These are phyloP conservation scores for Panagrolaimus sp. DNA, from an alignment of 1,140 invertebrate genomes.

Conservation along the genomic window DNA sequence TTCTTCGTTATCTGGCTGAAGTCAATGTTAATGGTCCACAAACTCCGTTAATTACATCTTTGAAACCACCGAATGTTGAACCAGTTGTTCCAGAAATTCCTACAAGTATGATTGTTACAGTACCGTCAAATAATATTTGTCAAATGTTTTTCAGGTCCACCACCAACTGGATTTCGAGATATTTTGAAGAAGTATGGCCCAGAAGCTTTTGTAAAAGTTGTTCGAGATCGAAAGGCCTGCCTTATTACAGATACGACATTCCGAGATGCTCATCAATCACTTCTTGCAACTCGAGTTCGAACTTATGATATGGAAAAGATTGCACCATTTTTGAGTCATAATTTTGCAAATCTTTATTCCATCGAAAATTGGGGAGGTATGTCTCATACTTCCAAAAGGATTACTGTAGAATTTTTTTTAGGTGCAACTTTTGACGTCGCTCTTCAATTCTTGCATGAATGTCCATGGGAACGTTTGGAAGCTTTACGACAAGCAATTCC, in stretches of 20 bases:
- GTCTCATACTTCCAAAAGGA: conserved; percentile 6
- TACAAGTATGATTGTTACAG: not conserved
- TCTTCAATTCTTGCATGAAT: conserved; percentile 90
- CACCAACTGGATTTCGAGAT: conserved; percentile 77
- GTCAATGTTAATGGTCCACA: conserved; percentile 90
- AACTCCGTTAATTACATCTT: conserved; percentile 80
- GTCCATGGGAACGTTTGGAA: conserved; percentile 90
- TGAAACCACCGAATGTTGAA: conserved; percentile 78
- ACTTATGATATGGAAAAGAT: conserved; percentile 84
- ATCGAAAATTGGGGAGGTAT: conserved; percentile 89
- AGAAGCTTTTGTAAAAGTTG: conserved; percentile 85
- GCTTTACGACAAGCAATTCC: conserved; percentile 84
- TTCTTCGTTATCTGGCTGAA: conserved; percentile 83
- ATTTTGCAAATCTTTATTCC: conserved; percentile 75
- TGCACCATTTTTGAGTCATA: conserved; percentile 86
- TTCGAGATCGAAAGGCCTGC: conserved; percentile 77
- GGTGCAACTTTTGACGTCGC: conserved; percentile 97
- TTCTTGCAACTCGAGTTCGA: conserved; percentile 85
- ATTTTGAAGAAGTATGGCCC: conserved; percentile 81
- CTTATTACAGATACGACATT: conserved; percentile 93
- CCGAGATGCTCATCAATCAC: conserved; percentile 92
- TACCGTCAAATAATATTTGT: not conserved
- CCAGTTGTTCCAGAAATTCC: conserved; percentile 76
- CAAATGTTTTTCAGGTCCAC: conserved; percentile 63
- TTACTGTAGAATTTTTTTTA: conserved; percentile 30